Percentiles rank a stretch among this genome's conserved stretches.
Conservation (phyloP, 2,888 invertebrate genomes). For the Caprella mutica region DNA sequence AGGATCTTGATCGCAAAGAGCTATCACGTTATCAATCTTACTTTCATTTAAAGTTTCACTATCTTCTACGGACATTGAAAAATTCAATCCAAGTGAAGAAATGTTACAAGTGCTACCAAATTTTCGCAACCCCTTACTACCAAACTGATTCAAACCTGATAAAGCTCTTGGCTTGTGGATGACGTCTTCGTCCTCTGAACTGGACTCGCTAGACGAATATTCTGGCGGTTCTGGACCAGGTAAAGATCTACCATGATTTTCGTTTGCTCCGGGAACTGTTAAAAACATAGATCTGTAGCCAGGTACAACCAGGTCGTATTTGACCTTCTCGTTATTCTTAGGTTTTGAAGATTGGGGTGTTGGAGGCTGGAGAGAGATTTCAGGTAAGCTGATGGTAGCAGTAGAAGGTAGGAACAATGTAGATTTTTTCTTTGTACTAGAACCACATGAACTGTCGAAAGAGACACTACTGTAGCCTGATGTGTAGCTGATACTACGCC, state of each 20-base stretch:
- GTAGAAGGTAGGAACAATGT: conserved; percentile 23
- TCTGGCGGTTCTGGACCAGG: conserved; percentile 17
- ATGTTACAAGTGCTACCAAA: conserved; percentile 32
- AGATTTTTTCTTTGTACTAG: conserved; percentile 15
- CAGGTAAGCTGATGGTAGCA: conserved; percentile 28
- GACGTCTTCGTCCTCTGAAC: conserved; percentile 17
- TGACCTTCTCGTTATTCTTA: conserved; percentile 14
- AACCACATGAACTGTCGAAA: conserved; percentile 17
- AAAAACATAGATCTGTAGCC: conserved; percentile 29
- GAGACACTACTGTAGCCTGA: conserved; percentile 31
- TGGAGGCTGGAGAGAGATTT: conserved; percentile 30
- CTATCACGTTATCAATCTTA: conserved; percentile 12
- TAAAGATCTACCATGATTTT: conserved; percentile 18
- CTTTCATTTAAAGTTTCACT: background rate
- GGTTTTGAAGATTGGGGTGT: conserved; percentile 31
- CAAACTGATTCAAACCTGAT: conserved; percentile 18
- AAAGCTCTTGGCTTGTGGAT: conserved; percentile 24
- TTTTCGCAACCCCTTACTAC: conserved; percentile 17
- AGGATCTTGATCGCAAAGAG: no score
- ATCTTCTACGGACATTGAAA: background rate
- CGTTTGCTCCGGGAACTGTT: conserved; percentile 29
- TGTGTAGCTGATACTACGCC: conserved; percentile 17
- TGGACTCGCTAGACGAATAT: conserved; percentile 13
- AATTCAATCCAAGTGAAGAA: conserved; percentile 11
- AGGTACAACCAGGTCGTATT: conserved; percentile 23